Evolutionary conservation across 2,888 invertebrate genomes (phyloP).

Genomic region (Lottia scabra): DNA sequence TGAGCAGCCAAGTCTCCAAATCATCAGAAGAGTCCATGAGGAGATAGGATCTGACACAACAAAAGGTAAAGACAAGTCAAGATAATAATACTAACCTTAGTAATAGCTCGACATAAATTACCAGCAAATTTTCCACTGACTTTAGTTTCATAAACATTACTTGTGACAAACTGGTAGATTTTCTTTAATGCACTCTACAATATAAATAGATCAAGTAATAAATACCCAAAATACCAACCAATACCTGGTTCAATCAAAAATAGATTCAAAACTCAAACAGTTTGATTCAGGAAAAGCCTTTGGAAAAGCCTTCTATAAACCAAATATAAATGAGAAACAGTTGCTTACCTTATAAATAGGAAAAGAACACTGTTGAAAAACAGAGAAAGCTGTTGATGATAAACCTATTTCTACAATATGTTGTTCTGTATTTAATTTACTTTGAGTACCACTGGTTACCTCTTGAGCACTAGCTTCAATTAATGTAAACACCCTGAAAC

Average conservation of each 20-base stretch:
- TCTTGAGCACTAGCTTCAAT: slow-evolving; percentile 68
- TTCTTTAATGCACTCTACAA: slow-evolving; percentile 79
- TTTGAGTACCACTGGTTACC: slow-evolving; percentile 46
- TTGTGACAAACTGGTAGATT: slow-evolving; percentile 79
- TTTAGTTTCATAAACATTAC: slow-evolving; percentile 84
- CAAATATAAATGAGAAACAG: too few species aligned
- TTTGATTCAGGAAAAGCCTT: not conserved
- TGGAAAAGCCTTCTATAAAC: too few species aligned
- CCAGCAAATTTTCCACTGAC: slow-evolving; percentile 86
- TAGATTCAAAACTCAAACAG: too few species aligned
- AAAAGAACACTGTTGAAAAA: slow-evolving; percentile 81
- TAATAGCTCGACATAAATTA: slow-evolving; percentile 76
- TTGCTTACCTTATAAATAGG: slow-evolving; percentile 71
- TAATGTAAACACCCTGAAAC: slow-evolving; percentile 64
- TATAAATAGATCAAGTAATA: slow-evolving; percentile 15
- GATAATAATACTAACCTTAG: slow-evolving; percentile 64
- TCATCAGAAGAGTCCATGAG: too few species aligned
- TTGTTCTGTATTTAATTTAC: slow-evolving; percentile 79
- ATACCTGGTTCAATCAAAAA: not conserved
- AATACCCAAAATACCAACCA: too few species aligned
- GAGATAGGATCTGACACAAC: too few species aligned
- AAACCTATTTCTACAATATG: slow-evolving; percentile 80
- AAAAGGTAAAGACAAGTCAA: too few species aligned
- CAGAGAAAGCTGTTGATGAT: slow-evolving; percentile 77
- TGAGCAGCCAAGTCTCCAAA: too few species aligned